A percentile compares a stretch with the other conserved stretches of the same genome.
These are phyloP conservation scores for Euborellia annulipes DNA, from an alignment of 1,140 invertebrate genomes.

Conservation along the genomic window DNA sequence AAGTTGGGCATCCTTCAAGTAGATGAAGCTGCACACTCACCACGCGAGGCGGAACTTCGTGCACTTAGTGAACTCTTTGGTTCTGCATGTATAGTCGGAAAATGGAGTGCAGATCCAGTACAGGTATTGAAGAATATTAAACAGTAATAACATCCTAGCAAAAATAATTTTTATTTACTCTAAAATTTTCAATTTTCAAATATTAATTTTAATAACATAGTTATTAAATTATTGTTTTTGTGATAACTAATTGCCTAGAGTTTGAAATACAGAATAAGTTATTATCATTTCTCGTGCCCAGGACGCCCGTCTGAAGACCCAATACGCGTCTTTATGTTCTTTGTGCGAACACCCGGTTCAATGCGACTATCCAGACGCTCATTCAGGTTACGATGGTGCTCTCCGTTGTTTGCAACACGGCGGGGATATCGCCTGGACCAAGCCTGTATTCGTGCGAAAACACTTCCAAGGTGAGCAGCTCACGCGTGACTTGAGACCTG, in stretches of 20 bases:
- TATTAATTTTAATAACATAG: no score
- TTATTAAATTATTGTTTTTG: no score
- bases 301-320: constrained; percentile 30
- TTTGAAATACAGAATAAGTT: no score
- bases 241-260: no score
- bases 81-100: constrained; percentile 60
- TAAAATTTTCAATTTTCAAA: no score
- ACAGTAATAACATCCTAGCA: no score
- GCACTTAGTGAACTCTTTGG: constrained; percentile 54
- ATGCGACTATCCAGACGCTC: constrained; percentile 68
- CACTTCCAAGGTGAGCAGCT: constrained; percentile 51
- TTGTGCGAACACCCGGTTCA: constrained; percentile 51
- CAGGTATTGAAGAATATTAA: no score
- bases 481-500: no score
- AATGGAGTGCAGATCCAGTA: constrained; percentile 56
- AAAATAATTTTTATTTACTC: no score
- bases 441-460: constrained; percentile 58
- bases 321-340: constrained; percentile 53
- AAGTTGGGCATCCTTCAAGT: no score
- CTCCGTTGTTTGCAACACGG: constrained; percentile 61
- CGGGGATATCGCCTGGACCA: constrained; percentile 71
- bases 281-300: no score
- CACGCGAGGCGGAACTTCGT: constrained; percentile 53
- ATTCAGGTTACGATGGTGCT: constrained; percentile 68
- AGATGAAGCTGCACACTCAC: no score